Evolutionary conservation across 2,797 vertebrate genomes (phyloP), one percentile per base, ranked within the genome.

Genomic region (Dicrostonyx torquatus): DNA sequence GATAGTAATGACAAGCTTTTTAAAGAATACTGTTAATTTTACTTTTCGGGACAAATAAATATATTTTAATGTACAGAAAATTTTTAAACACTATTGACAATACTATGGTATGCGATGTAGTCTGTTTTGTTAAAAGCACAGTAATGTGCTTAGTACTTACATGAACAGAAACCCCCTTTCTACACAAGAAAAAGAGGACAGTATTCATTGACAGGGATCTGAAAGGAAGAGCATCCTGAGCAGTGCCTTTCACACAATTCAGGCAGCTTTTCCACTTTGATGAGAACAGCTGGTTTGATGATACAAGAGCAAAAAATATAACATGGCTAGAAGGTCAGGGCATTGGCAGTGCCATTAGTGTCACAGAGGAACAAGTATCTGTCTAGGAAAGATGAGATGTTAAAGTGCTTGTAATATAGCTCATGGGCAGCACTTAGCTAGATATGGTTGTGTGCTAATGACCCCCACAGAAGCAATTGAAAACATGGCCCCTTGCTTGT

Each of bases 231-330:
- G 94, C 98, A 97, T 97, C 96, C 97, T 96, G 97, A 98, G 96
- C 97, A 97, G 97, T 97, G 97, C 97, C 97, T 98, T 97, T 98
- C 97, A 98, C 97, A 98, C 97, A 97, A 68, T 98, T 96, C 97
- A 98, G 97, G 98, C 98, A 98, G 96, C 97, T 98, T 98, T 98
- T 98, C 97, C 95, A 96, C 95, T 98, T 98, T 97, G 96, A 95
- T 97, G 96, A 97, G 93, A 97, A 95, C 96, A 98, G 94, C 94
- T 97, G 97, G 96, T 97, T 94, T 97, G 98, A 94, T 87, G 95
- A 97, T 98, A 90, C 97, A 97, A 97, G 96, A 90, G 93, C 96
- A 97, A 97, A 96, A 98, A 96, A 97, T 97, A 96, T 97, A 97
- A 22, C 94, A 92, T 43, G 96, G 95, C 96, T 96, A 45, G 95